Base-by-base conservation (phyloP, 2,113 vertebrate species). In the Eleginops maclovinus region DNA sequence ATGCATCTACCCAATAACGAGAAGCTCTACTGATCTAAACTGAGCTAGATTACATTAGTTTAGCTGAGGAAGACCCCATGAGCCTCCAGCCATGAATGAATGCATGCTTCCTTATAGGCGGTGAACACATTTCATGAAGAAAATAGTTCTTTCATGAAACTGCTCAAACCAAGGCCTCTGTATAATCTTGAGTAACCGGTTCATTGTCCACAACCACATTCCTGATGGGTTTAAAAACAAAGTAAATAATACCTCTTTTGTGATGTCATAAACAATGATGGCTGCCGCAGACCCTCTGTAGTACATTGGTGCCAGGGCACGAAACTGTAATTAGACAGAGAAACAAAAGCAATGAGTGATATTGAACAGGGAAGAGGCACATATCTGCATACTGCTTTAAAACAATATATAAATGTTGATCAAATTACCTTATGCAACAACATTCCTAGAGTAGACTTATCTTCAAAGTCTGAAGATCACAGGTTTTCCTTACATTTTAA, bases 191-290 rank as follows among this genome's bases (percentile, higher is more conserved):
- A 31, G 31, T 36, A 8, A 36, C 31, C 31, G 8, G 31, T 36
- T 36, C 31, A 36, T 36, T 36, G 31, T 36, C 31, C 6, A 36
- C 31, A 36, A 36, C 31, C 31, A 36, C 31, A 8, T 36, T 36
- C 6, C 31, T 36, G 31, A 7, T 36, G 31, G 8, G 31, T 36
- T 36, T 36, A 7, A 7, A 36, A 36, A 36, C 5, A 36, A 36
- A 5, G 8, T 7, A 36, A 58, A 73, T 53, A 74, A 55, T 95
- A 99, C 98, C 95, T 99, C 98, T 95, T 99, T 99, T 31, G 98
- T 99, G 95, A 99, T 99, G 88, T 99, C 98, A 83, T 99, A 99
- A 22, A 98, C 98, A 77, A 99, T 98, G 59, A 99, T 97, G 63
- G 98, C 98, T 9, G 98, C 98, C 12, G 98, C 96, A 14, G 98